These are phyloP conservation scores for Phocoena sinus DNA, from an alignment of 2,113 vertebrate species.

Conservation along the genomic window DNA sequence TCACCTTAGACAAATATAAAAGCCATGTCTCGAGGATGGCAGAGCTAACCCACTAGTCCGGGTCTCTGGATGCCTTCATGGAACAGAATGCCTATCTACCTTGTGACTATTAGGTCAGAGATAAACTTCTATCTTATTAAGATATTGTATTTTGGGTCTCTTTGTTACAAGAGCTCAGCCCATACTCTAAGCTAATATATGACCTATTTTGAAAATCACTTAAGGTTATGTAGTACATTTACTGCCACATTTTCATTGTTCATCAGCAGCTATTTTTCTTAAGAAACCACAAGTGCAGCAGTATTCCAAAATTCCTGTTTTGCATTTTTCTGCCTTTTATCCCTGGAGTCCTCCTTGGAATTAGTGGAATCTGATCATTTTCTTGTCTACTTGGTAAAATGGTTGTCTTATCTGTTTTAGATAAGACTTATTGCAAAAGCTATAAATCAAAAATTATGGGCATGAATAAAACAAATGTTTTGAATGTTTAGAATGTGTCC, in stretches of 20 bases:
- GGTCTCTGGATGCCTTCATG: not conserved
- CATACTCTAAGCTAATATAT: not conserved
- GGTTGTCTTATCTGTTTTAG: not conserved
- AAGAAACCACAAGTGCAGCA: not conserved
- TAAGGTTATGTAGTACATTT: not conserved
- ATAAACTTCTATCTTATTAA: not conserved
- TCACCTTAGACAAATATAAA: not conserved
- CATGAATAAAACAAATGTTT: not conserved
- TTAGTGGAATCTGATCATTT: not conserved
- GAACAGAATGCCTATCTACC: not conserved
- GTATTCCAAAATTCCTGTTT: not conserved
- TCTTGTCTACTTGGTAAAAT: not conserved
- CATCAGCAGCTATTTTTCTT: not conserved
- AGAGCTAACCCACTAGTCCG: accelerated
- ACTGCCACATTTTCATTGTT: not conserved
- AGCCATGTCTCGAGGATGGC: not conserved
- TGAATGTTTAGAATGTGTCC: not conserved
- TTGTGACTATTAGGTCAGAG: not conserved
- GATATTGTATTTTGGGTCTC: not conserved
- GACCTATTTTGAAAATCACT: not conserved
- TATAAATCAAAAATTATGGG: not conserved
- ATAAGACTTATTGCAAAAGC: not conserved
- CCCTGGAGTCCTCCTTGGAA: not conserved
- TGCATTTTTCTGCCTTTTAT: not conserved
- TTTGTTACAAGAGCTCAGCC: not conserved